Evolutionary conservation across 2,888 invertebrate genomes (phyloP), one percentile per base, ranked within the genome.

Genomic region (Lithosia quadra): DNA sequence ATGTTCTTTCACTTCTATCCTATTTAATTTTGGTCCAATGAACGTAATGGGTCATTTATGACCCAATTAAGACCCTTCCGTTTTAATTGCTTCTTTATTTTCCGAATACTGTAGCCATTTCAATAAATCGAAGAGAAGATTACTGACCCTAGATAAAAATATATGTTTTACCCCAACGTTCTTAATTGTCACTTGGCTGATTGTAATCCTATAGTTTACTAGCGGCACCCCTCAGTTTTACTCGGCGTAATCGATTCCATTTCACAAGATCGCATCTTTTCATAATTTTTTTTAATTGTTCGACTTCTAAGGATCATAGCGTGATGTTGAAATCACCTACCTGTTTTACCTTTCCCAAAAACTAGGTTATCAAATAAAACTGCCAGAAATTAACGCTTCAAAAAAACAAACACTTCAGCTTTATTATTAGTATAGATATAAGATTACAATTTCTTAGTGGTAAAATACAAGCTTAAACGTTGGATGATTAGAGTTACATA

Each of bases 21-120:
- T 67, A 15, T 43, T 67, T 64, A 60, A 64, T 60, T 69, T 61
- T 56, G 22, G 60, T 56, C 57, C 61, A 69, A 69, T 69, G 49
- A 65, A 61, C 55, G 69, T 61, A 69, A 69, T 65, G 61, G 69
- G 15, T 13, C 57, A 69, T 69, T 69, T 65, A 69, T 60, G 65
- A 61, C 61, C 65, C 69, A 43, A 69, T 69, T 61, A 49, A 69
- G 64, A 65, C 49, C 69, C 61, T 69, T 65, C 59, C 21, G 39
- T 36, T 62, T 69, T 69, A 69, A 69, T 69, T 65, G 53, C 61
- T 49, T 33, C 55, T 61, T 65, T 68, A 61, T 56, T 69, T 69
- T 61, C 56, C 18, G 7, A 49, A 57, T 49, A 68, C 68, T 49
- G 39, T 28, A 15, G 53, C 61, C 56, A 57, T 69, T 62, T 49